phyloP scores from a whole-genome alignment of 2,888 invertebrate species.

The Philonicus albiceps region DNA sequence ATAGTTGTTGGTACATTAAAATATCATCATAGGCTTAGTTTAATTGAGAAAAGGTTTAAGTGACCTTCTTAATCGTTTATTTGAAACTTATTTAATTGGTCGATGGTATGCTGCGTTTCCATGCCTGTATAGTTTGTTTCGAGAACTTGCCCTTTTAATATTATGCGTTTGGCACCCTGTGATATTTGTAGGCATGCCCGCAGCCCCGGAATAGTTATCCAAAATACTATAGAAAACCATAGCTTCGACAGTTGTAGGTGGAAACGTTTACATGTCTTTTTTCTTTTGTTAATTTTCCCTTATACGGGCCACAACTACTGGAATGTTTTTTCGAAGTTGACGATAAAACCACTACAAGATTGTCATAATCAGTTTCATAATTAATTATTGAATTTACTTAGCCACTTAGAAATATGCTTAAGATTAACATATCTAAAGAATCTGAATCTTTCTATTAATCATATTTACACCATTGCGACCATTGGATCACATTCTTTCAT shows the following conservation, averaged over 20 bases:
- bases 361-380: conserved; percentile 35
- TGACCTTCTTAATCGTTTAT: neutral
- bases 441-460: neutral
- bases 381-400: neutral
- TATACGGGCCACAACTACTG: neutral
- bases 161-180: neutral
- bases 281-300: neutral
- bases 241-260: neutral
- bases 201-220: neutral
- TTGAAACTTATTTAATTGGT: neutral
- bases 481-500: neutral
- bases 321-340: conserved; percentile 14
- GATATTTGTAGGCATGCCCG: neutral
- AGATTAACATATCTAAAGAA: neutral
- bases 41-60: neutral
- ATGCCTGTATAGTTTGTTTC: neutral
- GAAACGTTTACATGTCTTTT: neutral
- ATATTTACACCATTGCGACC: neutral
- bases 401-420: conserved; percentile 17
- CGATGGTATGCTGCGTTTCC: neutral
- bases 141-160: neutral
- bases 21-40: neutral
- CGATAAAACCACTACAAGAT: conserved; percentile 35
- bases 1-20: neutral
- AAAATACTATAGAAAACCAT: neutral